A percentile compares a stretch with the other conserved stretches of the same genome.
Evolutionary conservation across 1,140 invertebrate genomes (phyloP).

Genomic region (Drepana arcuata): DNA sequence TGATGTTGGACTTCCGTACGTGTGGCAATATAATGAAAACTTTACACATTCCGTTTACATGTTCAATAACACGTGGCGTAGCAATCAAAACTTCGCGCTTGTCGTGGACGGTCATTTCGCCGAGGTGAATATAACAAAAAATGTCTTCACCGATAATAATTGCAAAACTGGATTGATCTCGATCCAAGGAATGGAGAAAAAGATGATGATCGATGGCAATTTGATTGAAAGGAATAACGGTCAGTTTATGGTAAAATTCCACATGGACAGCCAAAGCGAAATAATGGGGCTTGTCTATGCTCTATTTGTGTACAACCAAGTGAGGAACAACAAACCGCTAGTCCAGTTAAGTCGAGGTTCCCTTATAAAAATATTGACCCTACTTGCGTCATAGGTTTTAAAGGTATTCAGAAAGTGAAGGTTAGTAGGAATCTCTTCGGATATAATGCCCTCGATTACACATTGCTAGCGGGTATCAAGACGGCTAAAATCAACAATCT

Average conservation of each 20-base stretch:
- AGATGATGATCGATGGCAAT: conserved; percentile 85
- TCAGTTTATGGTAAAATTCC: conserved; percentile 90
- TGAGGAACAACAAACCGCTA: conserved; percentile 80
- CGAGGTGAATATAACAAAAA: conserved; percentile 85
- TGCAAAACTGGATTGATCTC: conserved; percentile 88
- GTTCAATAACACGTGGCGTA: conserved; percentile 87
- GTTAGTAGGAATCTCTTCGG: conserved; percentile 93
- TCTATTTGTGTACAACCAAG: conserved; percentile 83
- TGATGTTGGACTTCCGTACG: conserved; percentile 89
- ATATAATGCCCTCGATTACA: conserved; percentile 91
- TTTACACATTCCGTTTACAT: conserved; percentile 92
- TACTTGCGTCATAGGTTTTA: conserved; percentile 91
- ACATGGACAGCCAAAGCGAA: conserved; percentile 93
- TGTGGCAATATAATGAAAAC: conserved; percentile 96
- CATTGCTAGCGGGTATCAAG: conserved; percentile 92
- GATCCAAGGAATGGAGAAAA: conserved; percentile 97
- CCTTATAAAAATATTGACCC: conserved; percentile 73
- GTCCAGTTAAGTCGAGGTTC: conserved; percentile 41
- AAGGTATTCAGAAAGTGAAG: conserved; percentile 94
- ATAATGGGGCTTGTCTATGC: conserved; percentile 89
- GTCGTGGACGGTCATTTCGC: conserved; percentile 94
- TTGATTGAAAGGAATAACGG: conserved; percentile 88
- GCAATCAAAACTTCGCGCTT: conserved; percentile 90
- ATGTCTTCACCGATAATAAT: conserved; percentile 88
- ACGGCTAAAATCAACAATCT: conserved; percentile 90